phyloP scores from a whole-genome alignment of 1,140 invertebrate genomes.

The Phymorhynchus buccinoides region DNA sequence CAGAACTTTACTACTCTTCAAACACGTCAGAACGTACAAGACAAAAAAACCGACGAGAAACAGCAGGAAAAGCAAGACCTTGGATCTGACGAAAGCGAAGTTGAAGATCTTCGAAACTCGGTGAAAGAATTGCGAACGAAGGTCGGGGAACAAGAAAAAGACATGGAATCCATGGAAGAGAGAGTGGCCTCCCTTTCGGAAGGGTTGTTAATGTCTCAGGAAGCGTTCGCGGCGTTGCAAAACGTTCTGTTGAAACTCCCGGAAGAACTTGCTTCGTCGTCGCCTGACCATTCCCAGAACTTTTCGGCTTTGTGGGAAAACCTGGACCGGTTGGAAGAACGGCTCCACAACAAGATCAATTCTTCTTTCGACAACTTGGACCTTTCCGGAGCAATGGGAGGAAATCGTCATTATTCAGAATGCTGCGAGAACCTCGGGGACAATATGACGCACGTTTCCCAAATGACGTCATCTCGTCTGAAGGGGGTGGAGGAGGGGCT shows the following conservation, averaged over 20 bases:
- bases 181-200: neutral
- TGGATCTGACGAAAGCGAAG: neutral
- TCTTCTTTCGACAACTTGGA: too few relatives aligned
- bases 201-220: neutral
- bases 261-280: neutral
- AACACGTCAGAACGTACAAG: neutral
- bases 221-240: neutral
- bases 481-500: neutral
- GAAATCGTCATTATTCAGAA: too few relatives aligned
- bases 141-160: neutral
- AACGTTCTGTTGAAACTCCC: neutral
- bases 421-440: neutral
- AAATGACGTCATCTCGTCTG: neutral
- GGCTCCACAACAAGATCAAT: neutral
- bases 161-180: neutral
- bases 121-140: neutral
- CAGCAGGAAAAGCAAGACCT: neutral
- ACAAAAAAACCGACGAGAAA: too few relatives aligned
- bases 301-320: neutral
- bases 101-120: neutral
- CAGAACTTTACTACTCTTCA: neutral
- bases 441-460: neutral
- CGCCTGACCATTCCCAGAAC: neutral
- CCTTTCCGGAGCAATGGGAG: too few relatives aligned
- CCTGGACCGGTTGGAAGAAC: neutral